Percentiles rank a stretch among this genome's conserved stretches.
These are phyloP conservation scores for Chauna torquata DNA, from an alignment of 2,113 vertebrate genomes.

Conservation along the genomic window DNA sequence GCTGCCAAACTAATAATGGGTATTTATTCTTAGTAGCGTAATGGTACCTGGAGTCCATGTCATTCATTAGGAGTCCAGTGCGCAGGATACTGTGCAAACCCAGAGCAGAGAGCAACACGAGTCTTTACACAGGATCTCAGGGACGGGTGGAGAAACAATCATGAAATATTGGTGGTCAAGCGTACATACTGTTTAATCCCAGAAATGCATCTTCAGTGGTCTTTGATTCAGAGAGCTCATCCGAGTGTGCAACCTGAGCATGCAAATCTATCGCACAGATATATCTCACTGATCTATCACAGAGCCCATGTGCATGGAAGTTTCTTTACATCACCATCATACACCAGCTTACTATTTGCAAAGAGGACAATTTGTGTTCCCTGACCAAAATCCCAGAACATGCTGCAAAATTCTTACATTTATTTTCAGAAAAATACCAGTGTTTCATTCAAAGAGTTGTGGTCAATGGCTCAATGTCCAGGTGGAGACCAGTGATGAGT, in stretches of 20 bases:
- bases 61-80: background rate
- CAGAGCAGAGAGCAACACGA: background rate
- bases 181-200: background rate
- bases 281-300: background rate
- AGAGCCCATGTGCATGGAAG: accelerated
- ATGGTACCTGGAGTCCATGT: background rate
- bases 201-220: background rate
- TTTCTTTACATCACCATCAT: background rate
- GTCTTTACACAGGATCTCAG: background rate
- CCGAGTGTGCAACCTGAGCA: no score
- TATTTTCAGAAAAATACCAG: background rate
- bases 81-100: background rate
- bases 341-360: background rate
- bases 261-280: no score
- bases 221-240: background rate
- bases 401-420: background rate
- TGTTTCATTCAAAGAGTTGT: background rate
- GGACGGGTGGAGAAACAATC: background rate
- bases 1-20: background rate
- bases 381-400: background rate
- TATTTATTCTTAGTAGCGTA: background rate
- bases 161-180: background rate
- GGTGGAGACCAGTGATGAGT: background rate
- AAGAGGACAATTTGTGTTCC: background rate
- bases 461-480: background rate